Evolutionary conservation across 1,140 invertebrate genomes (phyloP), one percentile per base, ranked within the genome.

Genomic region (Hestina assimilis): DNA sequence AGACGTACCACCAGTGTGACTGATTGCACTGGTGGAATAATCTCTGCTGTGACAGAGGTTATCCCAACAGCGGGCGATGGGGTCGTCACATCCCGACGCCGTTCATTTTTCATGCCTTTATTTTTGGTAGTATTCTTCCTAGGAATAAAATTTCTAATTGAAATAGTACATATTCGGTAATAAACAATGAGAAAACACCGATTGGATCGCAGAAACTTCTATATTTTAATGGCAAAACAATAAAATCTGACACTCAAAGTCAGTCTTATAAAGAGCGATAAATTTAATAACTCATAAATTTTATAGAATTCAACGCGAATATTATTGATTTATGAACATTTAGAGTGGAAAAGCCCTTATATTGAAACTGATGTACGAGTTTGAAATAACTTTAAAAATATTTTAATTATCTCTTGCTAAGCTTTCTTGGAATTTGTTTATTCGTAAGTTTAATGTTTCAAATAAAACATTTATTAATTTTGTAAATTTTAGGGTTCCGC

Each of bases 241-340:
- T 70, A 59, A 70, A 70, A 69, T 51, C 54, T 63, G 68, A 70
- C 70, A 63, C 52, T 68, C 62, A 66, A 64, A 68, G 24, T 50
- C 31, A 41, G 46, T 33, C 51, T 62, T 28, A 11, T 17, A 38
- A 46, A 66, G 66, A 43, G 64, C 66, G 53, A 69, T 57, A 67
- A 69, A 68, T 45, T 70, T 67, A 72, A 56, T 59, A 63, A 68
- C 38, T 61, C 65, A 63, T 72, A 72, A 72, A 72, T 65, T 62
- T 26, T 54, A 59, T 61, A 40, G 33, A 59, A 60, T 63, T 60
- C 59, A 55, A 24, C 40, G 35, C 38, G 51, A 47, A n/a, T 29
- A 24, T 23, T 26, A 24, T 24, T 21, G 19, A 42, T 23, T 12
- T 42, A 42, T n/a, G 7, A 8, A 28, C 8, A 9, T n/a, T 24